A percentile compares a stretch with the other conserved stretches of the same genome.
These are phyloP conservation scores for Hystrix brachyura DNA, from an alignment of 2,113 vertebrate species.

Conservation along the genomic window DNA sequence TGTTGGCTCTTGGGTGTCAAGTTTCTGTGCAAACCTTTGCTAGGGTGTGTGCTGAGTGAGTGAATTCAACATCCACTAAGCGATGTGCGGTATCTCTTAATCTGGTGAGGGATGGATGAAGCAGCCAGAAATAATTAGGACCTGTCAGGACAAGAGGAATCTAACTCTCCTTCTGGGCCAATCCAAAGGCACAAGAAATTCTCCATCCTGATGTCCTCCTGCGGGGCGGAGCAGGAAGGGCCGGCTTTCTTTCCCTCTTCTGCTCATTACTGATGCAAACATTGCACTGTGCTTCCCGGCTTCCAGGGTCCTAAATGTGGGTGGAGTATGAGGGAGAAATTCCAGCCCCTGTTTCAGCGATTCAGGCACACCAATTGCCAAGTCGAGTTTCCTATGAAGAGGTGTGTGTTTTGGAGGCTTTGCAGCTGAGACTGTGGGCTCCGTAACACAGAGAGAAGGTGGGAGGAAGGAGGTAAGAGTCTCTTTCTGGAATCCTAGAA, in stretches of 20 bases:
- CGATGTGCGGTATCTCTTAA: background rate
- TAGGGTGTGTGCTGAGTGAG: background rate
- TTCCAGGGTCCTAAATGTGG: background rate
- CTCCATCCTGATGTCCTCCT: background rate
- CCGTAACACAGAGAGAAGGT: background rate
- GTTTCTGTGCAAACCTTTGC: constrained; percentile 53
- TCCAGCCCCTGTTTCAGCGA: background rate
- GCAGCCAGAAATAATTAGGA: background rate
- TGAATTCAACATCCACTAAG: background rate
- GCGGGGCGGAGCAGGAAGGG: background rate
- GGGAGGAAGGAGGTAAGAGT: background rate
- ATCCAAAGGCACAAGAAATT: background rate
- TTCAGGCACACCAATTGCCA: too few species aligned
- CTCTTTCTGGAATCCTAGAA: background rate
- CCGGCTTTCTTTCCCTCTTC: background rate
- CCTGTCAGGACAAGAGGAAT: background rate
- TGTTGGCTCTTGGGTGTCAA: constrained; percentile 26
- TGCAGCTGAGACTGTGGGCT: background rate
- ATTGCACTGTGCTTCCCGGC: background rate
- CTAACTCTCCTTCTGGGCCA: background rate
- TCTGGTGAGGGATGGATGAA: background rate
- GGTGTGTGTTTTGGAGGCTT: background rate
- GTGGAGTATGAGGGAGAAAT: background rate
- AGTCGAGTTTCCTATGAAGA: background rate
- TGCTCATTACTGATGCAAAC: background rate